Percentiles rank a stretch among this genome's conserved stretches.
These are phyloP conservation scores for Andrena trimmerana DNA, from an alignment of 2,888 invertebrate species.

Conservation along the genomic window DNA sequence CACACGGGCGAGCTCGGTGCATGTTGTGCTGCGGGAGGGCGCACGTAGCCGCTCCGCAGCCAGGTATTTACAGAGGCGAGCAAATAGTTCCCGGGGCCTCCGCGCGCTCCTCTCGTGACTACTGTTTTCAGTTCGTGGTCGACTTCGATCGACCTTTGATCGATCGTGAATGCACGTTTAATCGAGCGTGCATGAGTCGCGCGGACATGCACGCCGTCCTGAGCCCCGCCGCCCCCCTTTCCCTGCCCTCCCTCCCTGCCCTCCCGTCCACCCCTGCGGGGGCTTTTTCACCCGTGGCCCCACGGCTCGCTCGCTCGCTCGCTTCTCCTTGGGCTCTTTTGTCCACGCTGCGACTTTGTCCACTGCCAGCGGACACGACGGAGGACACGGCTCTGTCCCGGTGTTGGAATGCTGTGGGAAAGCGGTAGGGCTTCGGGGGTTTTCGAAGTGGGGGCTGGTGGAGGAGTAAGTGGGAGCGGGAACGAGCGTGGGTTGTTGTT, in stretches of 20 bases:
- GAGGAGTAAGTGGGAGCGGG: background rate
- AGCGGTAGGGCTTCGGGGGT: background rate
- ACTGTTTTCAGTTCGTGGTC: conserved; percentile 77
- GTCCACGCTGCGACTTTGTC: conserved; percentile 27
- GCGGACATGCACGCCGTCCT: conserved; percentile 63
- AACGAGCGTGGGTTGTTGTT: too few species aligned
- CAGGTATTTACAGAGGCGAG: conserved; percentile 79
- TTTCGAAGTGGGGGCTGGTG: background rate
- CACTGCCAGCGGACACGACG: conserved; percentile 1
- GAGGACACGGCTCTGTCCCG: background rate
- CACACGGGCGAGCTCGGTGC: background rate
- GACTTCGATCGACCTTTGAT: conserved; percentile 79
- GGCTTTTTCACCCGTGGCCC: conserved; percentile 36
- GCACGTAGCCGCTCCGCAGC: conserved; percentile 68
- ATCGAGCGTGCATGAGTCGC: conserved; percentile 74
- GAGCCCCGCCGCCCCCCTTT: background rate
- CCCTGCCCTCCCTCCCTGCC: conserved; percentile 20
- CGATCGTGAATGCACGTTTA: conserved; percentile 79
- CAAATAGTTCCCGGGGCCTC: conserved; percentile 76
- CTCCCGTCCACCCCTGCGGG: conserved; percentile 10
- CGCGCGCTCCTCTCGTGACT: conserved; percentile 74
- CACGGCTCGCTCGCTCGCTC: conserved; percentile 7
- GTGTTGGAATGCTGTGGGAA: background rate
- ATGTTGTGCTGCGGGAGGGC: conserved; percentile 10
- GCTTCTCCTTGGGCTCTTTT: conserved; percentile 31